Base-by-base conservation (phyloP, 2,113 vertebrate species). In the Apistogramma diplotaenia region DNA sequence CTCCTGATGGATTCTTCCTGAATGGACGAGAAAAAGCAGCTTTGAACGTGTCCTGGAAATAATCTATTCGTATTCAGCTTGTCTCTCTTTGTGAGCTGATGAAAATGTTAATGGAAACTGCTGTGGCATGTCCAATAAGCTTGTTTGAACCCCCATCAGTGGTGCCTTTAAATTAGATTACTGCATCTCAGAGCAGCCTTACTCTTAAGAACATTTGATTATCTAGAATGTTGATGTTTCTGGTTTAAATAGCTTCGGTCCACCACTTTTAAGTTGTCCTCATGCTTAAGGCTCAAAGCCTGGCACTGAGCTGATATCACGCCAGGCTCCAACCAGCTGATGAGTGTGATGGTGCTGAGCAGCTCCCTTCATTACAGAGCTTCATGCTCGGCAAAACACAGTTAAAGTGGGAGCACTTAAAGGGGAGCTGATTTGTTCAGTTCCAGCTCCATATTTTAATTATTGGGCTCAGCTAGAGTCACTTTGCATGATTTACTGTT, bases 331-430 rank as follows among this genome's bases (percentile, higher is more conserved):
- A 62, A 67, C 25, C 53, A 59, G 7, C 70, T 78, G 23, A 57
- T 51, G 58, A 74, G 21, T 31, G 29, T 53, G 54, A 25, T 59
- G 5, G 65, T 58, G 49, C 74, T 74, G 51, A 61, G 55, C 25
- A 43, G 59, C 55, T 85, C 72, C 60, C 76, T 65, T 65, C 61
- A 8, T 70, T 74, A 61, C 56, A 72, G 60, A 82, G 25, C 61
- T 71, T 59, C 13, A 29, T 55, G 4, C 74, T 61, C 71, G 49
- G 72, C 18, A 37, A 46, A 33, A 27, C 23, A 25, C 5, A 35
- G 23, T 8, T 70, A n/a, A 70, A 12, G 9, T 29, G 0, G 1
- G 6, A 5, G 49, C 40, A 67, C 62, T 29, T 65, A 65, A 65
- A 46, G 37, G 15, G 21, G 37, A 27, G 5, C 62, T 65, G 46